These are phyloP conservation scores for Clarias fuscus DNA, from an alignment of 2,797 vertebrate species.

Conservation along the genomic window DNA sequence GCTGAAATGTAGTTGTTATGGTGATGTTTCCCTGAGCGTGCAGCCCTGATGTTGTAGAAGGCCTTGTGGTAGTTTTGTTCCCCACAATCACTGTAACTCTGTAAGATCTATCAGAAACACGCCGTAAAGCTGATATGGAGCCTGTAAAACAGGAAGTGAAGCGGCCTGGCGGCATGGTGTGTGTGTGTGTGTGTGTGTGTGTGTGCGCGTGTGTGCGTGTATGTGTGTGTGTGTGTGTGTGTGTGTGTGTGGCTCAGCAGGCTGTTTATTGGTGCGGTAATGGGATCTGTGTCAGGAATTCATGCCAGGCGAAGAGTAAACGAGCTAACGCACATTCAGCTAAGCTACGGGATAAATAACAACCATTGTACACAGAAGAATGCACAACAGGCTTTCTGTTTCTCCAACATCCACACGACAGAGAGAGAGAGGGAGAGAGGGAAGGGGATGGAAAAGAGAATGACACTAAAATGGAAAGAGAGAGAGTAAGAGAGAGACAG, in stretches of 20 bases:
- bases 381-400: constrained; percentile 75
- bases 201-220: too few species aligned
- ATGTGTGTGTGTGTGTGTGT: neutral
- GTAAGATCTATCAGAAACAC: neutral
- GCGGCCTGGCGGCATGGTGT: constrained; percentile 9
- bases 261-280: constrained; percentile 61
- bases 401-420: constrained; percentile 65
- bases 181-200: constrained; percentile 1
- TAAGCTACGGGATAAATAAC: constrained; percentile 64
- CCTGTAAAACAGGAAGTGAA: neutral
- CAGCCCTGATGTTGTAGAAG: neutral
- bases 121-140: neutral
- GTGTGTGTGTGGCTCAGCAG: constrained; percentile 29
- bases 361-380: constrained; percentile 70
- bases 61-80: neutral
- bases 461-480: neutral
- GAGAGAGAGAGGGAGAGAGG: constrained; percentile 51
- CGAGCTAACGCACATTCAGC: constrained; percentile 71
- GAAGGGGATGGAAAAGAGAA: neutral
- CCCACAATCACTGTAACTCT: neutral
- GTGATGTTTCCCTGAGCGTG: neutral
- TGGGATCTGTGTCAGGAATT: constrained; percentile 68
- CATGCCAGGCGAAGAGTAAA: constrained; percentile 66
- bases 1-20: neutral
- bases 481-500: neutral